Evolutionary conservation across 2,888 invertebrate genomes (phyloP).

Genomic region (Lasioglossum malachurum): DNA sequence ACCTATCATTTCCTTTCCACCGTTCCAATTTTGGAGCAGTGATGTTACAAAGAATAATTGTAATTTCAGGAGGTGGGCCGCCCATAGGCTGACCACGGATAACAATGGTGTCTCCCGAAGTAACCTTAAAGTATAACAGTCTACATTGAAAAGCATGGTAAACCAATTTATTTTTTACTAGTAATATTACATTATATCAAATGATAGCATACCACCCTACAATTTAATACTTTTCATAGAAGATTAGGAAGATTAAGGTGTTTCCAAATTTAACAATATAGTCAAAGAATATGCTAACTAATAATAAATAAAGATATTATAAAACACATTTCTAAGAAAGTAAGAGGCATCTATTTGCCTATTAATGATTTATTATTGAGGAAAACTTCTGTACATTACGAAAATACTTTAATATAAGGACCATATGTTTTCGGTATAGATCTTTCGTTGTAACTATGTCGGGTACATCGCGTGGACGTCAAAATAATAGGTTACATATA

Average conservation of each 20-base stretch:
- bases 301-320: not conserved
- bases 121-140: conserved; percentile 88
- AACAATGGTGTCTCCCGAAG: conserved; percentile 98
- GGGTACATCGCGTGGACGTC: conserved; percentile 26
- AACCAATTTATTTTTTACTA: not conserved
- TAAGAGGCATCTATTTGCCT: not conserved
- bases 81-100: conserved; percentile 93
- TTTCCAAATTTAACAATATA: not conserved
- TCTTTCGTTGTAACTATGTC: conserved; percentile 39
- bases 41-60: conserved; percentile 95
- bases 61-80: conserved; percentile 96
- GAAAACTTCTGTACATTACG: conserved; percentile 1
- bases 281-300: conserved; percentile 1
- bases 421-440: conserved; percentile 66
- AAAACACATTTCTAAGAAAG: not conserved
- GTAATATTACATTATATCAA: not conserved
- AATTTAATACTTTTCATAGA: conserved; percentile 54
- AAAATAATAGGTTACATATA: conserved; percentile 55
- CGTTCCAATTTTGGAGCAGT: conserved; percentile 95
- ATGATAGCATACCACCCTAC: not conserved
- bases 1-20: conserved; percentile 88
- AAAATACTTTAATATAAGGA: conserved; percentile 42
- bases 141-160: not conserved
- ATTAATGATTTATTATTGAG: not conserved
- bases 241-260: conserved; percentile 14